Evolutionary conservation across 2,113 vertebrate genomes (phyloP), one percentile per base, ranked within the genome.

Genomic region (Chauna torquata): DNA sequence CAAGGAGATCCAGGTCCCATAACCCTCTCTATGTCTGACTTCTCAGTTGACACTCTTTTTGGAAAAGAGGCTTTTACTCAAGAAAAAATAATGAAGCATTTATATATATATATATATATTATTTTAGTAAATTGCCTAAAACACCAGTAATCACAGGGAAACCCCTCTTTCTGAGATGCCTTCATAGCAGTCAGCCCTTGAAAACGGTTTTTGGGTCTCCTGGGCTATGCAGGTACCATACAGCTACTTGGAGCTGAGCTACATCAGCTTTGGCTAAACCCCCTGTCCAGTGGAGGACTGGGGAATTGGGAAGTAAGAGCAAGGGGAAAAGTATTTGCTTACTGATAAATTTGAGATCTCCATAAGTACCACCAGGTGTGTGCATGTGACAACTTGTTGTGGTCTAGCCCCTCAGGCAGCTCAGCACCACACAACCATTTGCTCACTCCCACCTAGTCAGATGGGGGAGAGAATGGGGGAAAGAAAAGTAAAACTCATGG

Each of bases 261-360:
- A 17, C 2, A 0, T 4, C 74, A 76, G 20, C 55, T 30, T 22
- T 32, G 40, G 23, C 27, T 57, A 2, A 6, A 28, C 13, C 6
- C 11, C 50, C 47, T 27, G 7, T 10, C 38, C 6, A 1, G 19
- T 2, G 22, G 3, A 8, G 47, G 52, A 16, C 15, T 7, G 7
- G 30, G 4, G 34, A 45, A 7, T 8, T 11, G 44, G 49, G 25
- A 23, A 20, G 8, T 2, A 18, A 8, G 9, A 88, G 22, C 28
- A 34, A 64, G 2, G 34, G 23, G 12, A 12, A 55, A 50, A 49
- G 9, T 9, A 22, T 55, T 27, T 79, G 11, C 18, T 75, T 34
- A 7, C 3, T 13, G 36, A 22, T 22, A 23, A 75, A 69, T 13
- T 22, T 17, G 45, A 32, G 23, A 5, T 45, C 34, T 66, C 30